A percentile compares a stretch with the other conserved stretches of the same genome.
Conservation (phyloP, 1,140 invertebrate species). For the Zaprionus vittiger region DNA sequence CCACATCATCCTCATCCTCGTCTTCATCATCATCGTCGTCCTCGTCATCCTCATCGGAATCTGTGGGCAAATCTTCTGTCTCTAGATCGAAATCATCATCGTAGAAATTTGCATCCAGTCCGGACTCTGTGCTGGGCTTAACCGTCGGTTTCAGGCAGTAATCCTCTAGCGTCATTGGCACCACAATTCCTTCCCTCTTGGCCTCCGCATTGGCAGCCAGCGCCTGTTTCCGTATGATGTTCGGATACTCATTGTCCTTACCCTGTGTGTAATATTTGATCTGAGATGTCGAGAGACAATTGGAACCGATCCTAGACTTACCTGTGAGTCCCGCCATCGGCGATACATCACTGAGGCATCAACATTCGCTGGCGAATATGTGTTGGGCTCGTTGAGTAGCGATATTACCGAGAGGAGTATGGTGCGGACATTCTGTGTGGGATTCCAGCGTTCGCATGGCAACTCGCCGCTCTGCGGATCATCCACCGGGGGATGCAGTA, state of each 20-base stretch:
- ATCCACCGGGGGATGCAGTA: slow-evolving; percentile 99
- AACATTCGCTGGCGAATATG: slow-evolving; percentile 99
- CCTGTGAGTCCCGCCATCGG: slow-evolving; percentile 98
- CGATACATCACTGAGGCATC: slow-evolving; percentile 99
- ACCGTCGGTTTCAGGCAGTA: slow-evolving; percentile 97
- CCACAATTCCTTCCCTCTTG: slow-evolving; percentile 97
- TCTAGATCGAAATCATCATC: slow-evolving; percentile 95
- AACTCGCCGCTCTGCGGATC: slow-evolving; percentile 99
- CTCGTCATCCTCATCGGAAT: slow-evolving; percentile 88
- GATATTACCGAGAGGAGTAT: slow-evolving; percentile 99
- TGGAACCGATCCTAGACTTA: slow-evolving; percentile 32
- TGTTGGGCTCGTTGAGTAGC: slow-evolving; percentile 99
- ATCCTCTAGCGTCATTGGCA: slow-evolving; percentile 98
- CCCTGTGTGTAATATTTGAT: slow-evolving; percentile 85
- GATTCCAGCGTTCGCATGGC: slow-evolving; percentile 99
- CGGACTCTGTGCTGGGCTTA: slow-evolving; percentile 90
- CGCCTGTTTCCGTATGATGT: slow-evolving; percentile 99
- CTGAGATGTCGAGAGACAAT: not conserved
- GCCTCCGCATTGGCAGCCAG: slow-evolving; percentile 96
- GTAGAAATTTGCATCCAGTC: slow-evolving; percentile 95
- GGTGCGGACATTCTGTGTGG: slow-evolving; percentile 99
- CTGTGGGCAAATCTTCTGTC: slow-evolving; percentile 91
- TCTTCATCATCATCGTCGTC: slow-evolving; percentile 87
- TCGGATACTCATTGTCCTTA: slow-evolving; percentile 99
- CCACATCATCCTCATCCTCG: slow-evolving; percentile 85